phyloP scores from a whole-genome alignment of 1,140 invertebrate species.

The Plutomurus gul region DNA sequence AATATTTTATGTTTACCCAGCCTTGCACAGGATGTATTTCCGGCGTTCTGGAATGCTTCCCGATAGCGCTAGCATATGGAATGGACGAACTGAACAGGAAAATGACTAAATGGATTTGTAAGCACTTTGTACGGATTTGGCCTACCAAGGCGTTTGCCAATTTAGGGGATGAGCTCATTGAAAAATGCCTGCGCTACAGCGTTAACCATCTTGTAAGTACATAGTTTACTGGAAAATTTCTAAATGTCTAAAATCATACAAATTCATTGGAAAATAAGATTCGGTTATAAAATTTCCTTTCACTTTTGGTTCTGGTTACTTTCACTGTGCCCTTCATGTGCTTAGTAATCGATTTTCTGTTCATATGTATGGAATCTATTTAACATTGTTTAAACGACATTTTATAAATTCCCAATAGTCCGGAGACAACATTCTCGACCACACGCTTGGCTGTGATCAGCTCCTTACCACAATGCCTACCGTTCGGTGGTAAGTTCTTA shows the following conservation, averaged over 20 bases:
- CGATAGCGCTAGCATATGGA: conserved; percentile 77
- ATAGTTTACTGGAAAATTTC: background rate
- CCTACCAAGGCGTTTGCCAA: conserved; percentile 80
- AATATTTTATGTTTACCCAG: conserved; percentile 62
- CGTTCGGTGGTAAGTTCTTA: conserved; percentile 57
- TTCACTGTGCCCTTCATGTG: too few species aligned
- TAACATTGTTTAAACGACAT: background rate
- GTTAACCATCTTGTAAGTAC: conserved; percentile 69
- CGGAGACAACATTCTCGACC: conserved; percentile 55
- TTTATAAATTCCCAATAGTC: conserved; percentile 51
- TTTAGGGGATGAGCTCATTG: conserved; percentile 76
- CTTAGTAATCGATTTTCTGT: background rate
- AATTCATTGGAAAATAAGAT: too few species aligned
- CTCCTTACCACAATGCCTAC: conserved; percentile 55
- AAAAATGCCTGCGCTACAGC: conserved; percentile 80
- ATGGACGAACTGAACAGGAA: conserved; percentile 84
- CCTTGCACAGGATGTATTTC: conserved; percentile 76
- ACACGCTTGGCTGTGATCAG: conserved; percentile 55
- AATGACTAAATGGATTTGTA: conserved; percentile 67
- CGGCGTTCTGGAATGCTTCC: conserved; percentile 80
- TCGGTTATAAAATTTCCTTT: too few species aligned
- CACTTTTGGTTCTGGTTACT: too few species aligned
- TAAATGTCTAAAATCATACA: too few species aligned
- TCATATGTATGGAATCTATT: background rate
- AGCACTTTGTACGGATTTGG: conserved; percentile 80